Evolutionary conservation across 92 coral and sea anemone species (phyloP), one percentile per base, ranked within the genome.

Genomic region (Phenganax stokvisi): DNA sequence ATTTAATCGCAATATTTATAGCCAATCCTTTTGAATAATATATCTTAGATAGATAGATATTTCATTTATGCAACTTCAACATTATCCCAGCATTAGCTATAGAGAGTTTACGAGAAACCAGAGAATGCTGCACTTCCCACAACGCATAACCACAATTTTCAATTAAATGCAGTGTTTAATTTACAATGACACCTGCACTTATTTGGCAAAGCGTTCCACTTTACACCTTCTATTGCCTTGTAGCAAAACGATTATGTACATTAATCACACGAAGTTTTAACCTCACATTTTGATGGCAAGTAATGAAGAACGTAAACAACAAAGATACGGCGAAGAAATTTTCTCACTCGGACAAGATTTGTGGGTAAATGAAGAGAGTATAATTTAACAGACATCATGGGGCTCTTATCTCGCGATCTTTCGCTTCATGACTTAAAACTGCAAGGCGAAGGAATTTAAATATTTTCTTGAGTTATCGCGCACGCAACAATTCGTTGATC

Each of bases 371-470:
- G 47, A 47, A 66, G 8, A 9, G 9, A 66, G 5, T 66, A 25
- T 66, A 66, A 30, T 52, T 12, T 29, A 66, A 11, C 54, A 61
- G 82, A 78, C 82, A 78, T 78, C 82, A 61, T 78, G 82, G 61
- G 82, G 82, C 44, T 62, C 25, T 62, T 76, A 76, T 76, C 81
- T 57, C 0, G 6, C 12, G 55, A 76, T 76, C 70, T 76, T 10
- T 11, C 20, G 71, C 53, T 52, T 44, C 37, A 30, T 78, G 67
- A 67, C 82, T 10, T 61, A 53, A 64, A 62, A 64, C 72, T 9
- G 72, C 72, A 62, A 17, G 53, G 54, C 72, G 82, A 61, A 56
- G 31, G 59, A 54, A 56, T 78, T n/a, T 59, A 56, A 56, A 61
- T 61, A 61, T 62, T 13, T 61, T n/a, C 12, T 7, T 13, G 72